Evolutionary conservation across 2,113 vertebrate species (phyloP), one percentile per base, ranked within the genome.

Genomic region (Bubo scandiacus): DNA sequence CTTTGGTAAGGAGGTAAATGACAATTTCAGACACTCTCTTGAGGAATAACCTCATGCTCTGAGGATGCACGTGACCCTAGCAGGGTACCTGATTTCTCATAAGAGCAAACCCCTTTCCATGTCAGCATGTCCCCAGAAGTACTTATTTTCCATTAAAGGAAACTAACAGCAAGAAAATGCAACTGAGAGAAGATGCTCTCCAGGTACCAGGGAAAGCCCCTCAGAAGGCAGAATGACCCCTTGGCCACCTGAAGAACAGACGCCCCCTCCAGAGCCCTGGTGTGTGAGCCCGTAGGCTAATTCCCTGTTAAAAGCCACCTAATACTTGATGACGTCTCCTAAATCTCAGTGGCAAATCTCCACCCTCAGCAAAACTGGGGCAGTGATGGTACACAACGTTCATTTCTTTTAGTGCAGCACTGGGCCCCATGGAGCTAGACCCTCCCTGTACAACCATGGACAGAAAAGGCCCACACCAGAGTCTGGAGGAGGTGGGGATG

Each of bases 381-480:
- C n/a, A 67, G 34, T 2, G 18, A 25, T 12, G 43, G 18, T 18
- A 18, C 62, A 30, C 7, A 20, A 36, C 0, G 2, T 17, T 54
- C 38, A 38, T 18, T 40, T 81, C 14, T 81, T 86, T 58, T 14
- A 75, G 15, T 25, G 45, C 27, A 30, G n/a, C 38, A 27, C 17
- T 29, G 54, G 20, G 7, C 2, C 26, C 12, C 47, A 3, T 2
- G 43, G 70, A 81, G n/a, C 6, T 43, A 49, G 47, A 84, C 13
- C 14, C 7, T 66, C 25, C 25, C 38, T 22, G 7, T 5, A 52
- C 20, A 90, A 8, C 14, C 16, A 22, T 0, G 3, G 19, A 18
- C 13, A 58, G 62, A 82, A 92, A 63, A 57, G 10, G 15, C 7
- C 4, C 58, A 77, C 58, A 77, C 20, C 45, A 43, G 40, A 62